Evolutionary conservation across 2,797 vertebrate species (phyloP).

Genomic region (Todus mexicanus): DNA sequence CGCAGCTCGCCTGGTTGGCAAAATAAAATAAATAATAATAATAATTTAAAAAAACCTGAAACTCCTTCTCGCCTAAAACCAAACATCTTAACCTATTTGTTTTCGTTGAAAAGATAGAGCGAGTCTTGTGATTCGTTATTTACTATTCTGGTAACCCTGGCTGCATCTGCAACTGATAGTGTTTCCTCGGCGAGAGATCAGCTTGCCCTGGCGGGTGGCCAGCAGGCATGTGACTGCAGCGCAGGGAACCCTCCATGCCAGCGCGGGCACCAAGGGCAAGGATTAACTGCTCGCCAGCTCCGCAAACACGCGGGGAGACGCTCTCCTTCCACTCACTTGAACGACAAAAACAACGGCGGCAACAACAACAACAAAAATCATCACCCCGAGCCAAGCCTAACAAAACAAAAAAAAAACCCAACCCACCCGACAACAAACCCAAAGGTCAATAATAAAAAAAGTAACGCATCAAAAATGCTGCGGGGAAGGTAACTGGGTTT

Average conservation of each 20-base stretch:
- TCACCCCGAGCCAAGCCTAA: too few species aligned
- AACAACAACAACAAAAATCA: too few species aligned
- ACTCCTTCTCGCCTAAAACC: slow-evolving; percentile 9
- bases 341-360: neutral
- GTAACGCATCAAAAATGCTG: neutral
- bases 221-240: slow-evolving; percentile 86
- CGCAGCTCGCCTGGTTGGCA: neutral
- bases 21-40: neutral
- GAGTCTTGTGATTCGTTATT: slow-evolving; percentile 81
- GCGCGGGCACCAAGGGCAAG: slow-evolving; percentile 62
- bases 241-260: slow-evolving; percentile 74
- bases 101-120: slow-evolving; percentile 71
- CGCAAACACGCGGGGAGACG: neutral
- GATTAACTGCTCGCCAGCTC: slow-evolving; percentile 43
- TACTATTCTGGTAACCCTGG: slow-evolving; percentile 88
- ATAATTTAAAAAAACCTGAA: neutral
- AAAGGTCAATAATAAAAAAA: neutral
- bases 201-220: slow-evolving; percentile 80
- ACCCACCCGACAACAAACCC: neutral
- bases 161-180: slow-evolving; percentile 81
- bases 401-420: too few species aligned
- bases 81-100: slow-evolving; percentile 80
- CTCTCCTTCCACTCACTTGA: neutral
- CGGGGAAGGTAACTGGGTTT: neutral
- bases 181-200: slow-evolving; percentile 78